A percentile compares a stretch with the other conserved stretches of the same genome.
Conservation (phyloP, 1,140 invertebrate species). For the Neodiprion fabricii region DNA sequence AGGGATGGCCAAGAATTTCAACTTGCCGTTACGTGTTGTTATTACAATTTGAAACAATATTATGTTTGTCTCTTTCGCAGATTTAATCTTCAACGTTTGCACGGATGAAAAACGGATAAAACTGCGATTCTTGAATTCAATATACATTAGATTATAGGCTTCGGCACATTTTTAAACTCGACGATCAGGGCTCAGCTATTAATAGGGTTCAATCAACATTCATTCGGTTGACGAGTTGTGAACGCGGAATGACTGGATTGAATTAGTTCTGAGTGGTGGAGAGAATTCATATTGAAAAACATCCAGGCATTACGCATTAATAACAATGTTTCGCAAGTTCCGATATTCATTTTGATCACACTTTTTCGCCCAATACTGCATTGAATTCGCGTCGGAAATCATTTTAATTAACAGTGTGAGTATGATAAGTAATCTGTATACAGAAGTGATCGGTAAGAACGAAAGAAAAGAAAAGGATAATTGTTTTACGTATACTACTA, state of each 20-base stretch:
- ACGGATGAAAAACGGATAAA: not conserved
- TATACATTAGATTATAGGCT: constrained; percentile 40
- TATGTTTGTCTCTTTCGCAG: not conserved
- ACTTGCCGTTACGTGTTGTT: constrained; percentile 19
- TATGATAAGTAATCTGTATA: too few relatives aligned
- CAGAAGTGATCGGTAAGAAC: too few relatives aligned
- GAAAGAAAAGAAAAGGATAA: too few relatives aligned
- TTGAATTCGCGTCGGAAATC: not conserved
- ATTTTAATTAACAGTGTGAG: too few relatives aligned
- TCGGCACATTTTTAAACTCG: constrained; percentile 46
- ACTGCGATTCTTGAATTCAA: constrained; percentile 33
- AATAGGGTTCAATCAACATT: constrained; percentile 52
- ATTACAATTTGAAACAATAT: not conserved
- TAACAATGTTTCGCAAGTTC: not conserved
- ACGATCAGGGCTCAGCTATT: constrained; percentile 45
- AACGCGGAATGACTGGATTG: constrained; percentile 44
- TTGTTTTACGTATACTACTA: too few relatives aligned
- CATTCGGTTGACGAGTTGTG: constrained; percentile 48
- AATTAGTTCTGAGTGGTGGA: not conserved
- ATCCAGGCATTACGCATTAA: not conserved
- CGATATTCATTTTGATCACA: not conserved
- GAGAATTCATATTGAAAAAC: not conserved
- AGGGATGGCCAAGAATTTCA: constrained; percentile 22
- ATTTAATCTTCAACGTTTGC: not conserved
- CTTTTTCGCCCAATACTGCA: not conserved